Evolutionary conservation across 2,113 vertebrate species (phyloP), one percentile per base, ranked within the genome.

Genomic region (Lophura nycthemera): DNA sequence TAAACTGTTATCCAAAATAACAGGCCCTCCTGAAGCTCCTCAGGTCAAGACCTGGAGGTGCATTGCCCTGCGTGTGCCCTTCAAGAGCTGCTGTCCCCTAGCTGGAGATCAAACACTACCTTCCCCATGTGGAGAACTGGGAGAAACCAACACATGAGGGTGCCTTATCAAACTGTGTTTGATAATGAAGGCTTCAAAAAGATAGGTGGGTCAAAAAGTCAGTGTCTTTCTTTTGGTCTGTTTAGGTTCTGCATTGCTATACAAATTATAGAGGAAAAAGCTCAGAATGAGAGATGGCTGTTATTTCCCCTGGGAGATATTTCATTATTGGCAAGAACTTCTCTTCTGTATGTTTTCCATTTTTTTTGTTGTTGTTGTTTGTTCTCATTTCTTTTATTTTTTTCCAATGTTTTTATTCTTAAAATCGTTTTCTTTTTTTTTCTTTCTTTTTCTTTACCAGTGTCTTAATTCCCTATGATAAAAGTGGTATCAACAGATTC

Each of bases 91-190:
- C 30, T 38, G 91, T 94, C 65, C 57, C 83, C 76, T 88, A 81
- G 86, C 88, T 88, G 76, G 61, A 97, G 96, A 96, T 96, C 93
- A 96, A 95, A 95, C 69, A 90, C 75, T 0, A 12, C 71, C 95
- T 95, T 81, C 77, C 91, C 73, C 73, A 84, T 45, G 50, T 1
- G 15, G 91, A 93, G 86, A 89, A 88, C 95, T 95, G 52, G 52
- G 52, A 54, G 52, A 97, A 95, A 86, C 48, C 73, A 95, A 91
- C 80, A 18, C 89, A 85, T 67, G 89, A 91, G 91, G 87, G 82
- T 95, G 93, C 93, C 93, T 96, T 92, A 94, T 97, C 95, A 96
- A 96, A 95, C 95, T 92, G 93, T 91, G 90, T 96, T 95, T 96
- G 95, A 95, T 96, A 95, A 96, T 91, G 91, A 95, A 92, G 90